Conservation (phyloP, 37 sponge, comb jelly and placozoan species). For the Chondrosia reniformis region DNA sequence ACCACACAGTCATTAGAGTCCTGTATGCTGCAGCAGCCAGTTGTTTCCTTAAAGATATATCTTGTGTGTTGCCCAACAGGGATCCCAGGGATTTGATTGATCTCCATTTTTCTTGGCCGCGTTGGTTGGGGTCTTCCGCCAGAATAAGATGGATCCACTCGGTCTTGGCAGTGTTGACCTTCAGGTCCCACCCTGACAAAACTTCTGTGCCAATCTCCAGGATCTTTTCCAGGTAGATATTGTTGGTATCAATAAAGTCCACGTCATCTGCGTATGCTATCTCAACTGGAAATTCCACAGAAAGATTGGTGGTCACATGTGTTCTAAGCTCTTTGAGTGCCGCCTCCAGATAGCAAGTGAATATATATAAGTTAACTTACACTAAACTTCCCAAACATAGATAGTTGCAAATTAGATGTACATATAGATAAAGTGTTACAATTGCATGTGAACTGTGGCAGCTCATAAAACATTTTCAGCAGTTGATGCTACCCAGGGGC, state of each 20-base stretch:
- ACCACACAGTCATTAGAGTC: conserved; percentile 11
- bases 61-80: conserved; percentile 4
- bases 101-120: conserved; percentile 10
- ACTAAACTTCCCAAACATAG: too few species aligned
- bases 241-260: background rate
- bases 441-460: too few species aligned
- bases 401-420: too few species aligned
- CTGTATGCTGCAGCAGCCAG: background rate
- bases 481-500: too few species aligned
- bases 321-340: background rate
- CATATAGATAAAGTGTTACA: too few species aligned
- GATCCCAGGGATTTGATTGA: background rate
- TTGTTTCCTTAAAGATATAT: conserved; percentile 4
- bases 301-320: background rate
- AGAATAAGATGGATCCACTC: too few species aligned
- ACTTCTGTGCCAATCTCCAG: background rate
- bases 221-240: background rate
- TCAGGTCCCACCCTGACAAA: conserved; percentile 3
- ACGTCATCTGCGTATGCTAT: conserved; percentile 7
- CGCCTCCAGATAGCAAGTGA: conserved; percentile 20
- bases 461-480: too few species aligned
- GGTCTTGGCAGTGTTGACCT: conserved; percentile 12
- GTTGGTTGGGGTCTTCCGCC: background rate
- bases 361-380: too few species aligned
- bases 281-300: conserved; percentile 1